Evolutionary conservation across 2,113 vertebrate species (phyloP).

Genomic region (Onychorhynchus coronatus): DNA sequence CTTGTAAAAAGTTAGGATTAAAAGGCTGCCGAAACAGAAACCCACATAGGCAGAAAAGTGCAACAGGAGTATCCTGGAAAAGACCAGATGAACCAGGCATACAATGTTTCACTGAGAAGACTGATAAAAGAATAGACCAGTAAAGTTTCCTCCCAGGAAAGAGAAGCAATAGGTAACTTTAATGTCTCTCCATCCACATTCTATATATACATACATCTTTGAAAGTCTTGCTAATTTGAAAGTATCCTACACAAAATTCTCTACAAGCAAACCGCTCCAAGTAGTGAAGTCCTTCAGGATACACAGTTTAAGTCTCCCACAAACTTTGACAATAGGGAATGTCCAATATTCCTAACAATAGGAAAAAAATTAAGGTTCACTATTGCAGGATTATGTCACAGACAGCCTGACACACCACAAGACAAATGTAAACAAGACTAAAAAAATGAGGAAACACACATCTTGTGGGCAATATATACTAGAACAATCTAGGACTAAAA

Average conservation of each 20-base stretch:
- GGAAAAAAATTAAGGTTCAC: constrained; percentile 16
- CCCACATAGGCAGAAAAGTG: constrained; percentile 4
- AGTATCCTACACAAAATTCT: constrained; percentile 12
- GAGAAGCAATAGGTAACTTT: constrained; percentile 11
- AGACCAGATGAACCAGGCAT: neutral
- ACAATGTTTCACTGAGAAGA: constrained; percentile 40
- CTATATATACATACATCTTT: neutral
- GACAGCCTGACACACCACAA: constrained; percentile 58
- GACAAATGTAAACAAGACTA: constrained; percentile 40
- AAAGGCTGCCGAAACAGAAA: constrained; percentile 55
- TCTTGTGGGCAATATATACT: constrained; percentile 49
- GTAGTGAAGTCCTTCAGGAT: constrained; percentile 35
- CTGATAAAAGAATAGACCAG: constrained; percentile 7
- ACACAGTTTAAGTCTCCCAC: constrained; percentile 36
- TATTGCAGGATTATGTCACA: constrained; percentile 54
- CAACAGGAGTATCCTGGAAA: constrained; percentile 8
- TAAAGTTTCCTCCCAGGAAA: constrained; percentile 32
- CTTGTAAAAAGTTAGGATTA: constrained; percentile 32
- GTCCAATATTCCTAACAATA: constrained; percentile 1
- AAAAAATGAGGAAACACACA: constrained; percentile 39
- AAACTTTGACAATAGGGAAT: constrained; percentile 24
- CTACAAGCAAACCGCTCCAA: neutral
- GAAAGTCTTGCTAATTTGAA: constrained; percentile 30
- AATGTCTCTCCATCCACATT: constrained; percentile 19
- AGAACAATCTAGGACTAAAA: constrained; percentile 60